phyloP scores from a whole-genome alignment of 2,888 invertebrate genomes.

The Pyrocoelia pectoralis region DNA sequence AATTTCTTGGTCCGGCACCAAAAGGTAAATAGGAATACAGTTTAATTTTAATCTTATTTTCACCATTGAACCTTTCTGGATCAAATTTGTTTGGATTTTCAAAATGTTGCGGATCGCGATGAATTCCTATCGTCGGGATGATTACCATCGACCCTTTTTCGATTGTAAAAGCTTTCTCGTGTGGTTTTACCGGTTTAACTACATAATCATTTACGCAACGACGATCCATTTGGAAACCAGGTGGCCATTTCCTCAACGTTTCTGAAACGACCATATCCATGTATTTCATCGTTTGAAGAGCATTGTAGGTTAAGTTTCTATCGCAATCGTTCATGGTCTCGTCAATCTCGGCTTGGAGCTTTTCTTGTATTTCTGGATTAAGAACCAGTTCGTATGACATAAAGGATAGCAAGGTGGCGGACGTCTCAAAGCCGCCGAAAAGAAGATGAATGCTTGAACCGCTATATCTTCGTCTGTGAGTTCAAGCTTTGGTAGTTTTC shows the following conservation, averaged over 20 bases:
- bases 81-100: conserved; percentile 61
- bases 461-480: conserved; percentile 62
- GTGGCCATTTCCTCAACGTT: conserved; percentile 58
- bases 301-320: conserved; percentile 60
- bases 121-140: conserved; percentile 58
- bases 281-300: conserved; percentile 58
- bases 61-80: conserved; percentile 64
- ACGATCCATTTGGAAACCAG: conserved; percentile 63
- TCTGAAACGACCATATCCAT: conserved; percentile 63
- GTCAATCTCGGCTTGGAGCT: conserved; percentile 64
- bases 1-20: conserved; percentile 58
- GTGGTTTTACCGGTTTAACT: conserved; percentile 30
- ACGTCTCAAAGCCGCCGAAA: conserved; percentile 64
- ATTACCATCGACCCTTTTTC: background rate
- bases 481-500: background rate
- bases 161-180: conserved; percentile 11
- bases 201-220: conserved; percentile 61
- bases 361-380: conserved; percentile 67
- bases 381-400: conserved; percentile 66
- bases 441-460: conserved; percentile 65
- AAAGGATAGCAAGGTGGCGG: conserved; percentile 62
- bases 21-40: conserved; percentile 64
- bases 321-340: conserved; percentile 44
- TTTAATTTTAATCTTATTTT: conserved; percentile 61
- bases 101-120: conserved; percentile 59